Percentiles rank a stretch among this genome's conserved stretches.
phyloP scores from a whole-genome alignment of 2,113 vertebrate genomes.

The Onychostoma macrolepis region DNA sequence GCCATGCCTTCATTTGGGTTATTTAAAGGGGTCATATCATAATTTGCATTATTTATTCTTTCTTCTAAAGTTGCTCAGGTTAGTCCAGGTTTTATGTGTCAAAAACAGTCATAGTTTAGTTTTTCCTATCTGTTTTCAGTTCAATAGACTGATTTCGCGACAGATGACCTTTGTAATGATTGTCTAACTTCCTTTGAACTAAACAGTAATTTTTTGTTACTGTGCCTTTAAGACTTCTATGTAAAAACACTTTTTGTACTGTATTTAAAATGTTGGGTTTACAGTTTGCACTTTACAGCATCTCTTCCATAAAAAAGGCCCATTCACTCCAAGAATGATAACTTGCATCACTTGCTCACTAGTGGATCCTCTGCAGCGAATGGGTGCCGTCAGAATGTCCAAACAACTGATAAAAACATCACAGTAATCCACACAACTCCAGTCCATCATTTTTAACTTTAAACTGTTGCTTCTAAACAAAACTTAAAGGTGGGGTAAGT shows the following conservation, averaged over 20 bases:
- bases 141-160: neutral
- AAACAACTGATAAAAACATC: neutral
- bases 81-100: neutral
- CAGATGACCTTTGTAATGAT: neutral
- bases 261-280: neutral
- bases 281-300: neutral
- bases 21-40: neutral
- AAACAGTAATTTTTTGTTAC: neutral
- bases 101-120: neutral
- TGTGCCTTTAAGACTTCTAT: neutral
- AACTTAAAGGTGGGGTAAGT: too few relatives aligned
- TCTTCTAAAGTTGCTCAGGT: neutral
- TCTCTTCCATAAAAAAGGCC: neutral
- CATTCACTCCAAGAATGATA: neutral
- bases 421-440: neutral
- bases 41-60: neutral
- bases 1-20: constrained; percentile 3
- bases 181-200: neutral
- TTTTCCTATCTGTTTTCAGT: neutral
- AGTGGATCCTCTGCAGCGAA: neutral
- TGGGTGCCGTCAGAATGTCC: neutral
- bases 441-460: neutral
- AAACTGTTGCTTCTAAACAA: neutral
- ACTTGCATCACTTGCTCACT: neutral
- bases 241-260: too few relatives aligned